phyloP scores from a whole-genome alignment of 2,888 invertebrate genomes.

The Archips crataeganus region DNA sequence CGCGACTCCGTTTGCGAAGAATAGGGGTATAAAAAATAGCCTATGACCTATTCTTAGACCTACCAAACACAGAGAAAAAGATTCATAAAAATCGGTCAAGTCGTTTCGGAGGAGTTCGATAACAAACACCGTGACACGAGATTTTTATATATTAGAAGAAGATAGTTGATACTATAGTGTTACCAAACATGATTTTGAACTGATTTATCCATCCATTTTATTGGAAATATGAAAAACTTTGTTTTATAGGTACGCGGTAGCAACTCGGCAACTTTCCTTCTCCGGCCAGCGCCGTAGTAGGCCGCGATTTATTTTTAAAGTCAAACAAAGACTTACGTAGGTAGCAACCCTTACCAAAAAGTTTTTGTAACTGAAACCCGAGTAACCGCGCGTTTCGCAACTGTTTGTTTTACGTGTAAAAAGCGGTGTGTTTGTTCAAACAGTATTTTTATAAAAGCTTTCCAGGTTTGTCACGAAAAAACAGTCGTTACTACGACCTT shows the following conservation, averaged over 20 bases:
- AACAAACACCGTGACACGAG: too few species aligned
- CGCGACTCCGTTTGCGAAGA: too few species aligned
- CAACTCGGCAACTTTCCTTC: background rate
- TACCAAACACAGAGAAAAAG: too few species aligned
- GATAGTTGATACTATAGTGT: too few species aligned
- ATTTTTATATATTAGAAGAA: too few species aligned
- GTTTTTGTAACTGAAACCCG: slow-evolving; percentile 17
- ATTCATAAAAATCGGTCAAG: too few species aligned
- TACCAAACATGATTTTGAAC: background rate
- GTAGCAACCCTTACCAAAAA: slow-evolving; percentile 19
- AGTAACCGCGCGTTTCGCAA: slow-evolving; percentile 18
- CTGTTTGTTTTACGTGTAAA: slow-evolving; percentile 29
- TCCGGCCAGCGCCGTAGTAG: background rate
- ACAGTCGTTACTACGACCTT: background rate
- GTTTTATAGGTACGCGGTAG: background rate
- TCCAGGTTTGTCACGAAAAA: slow-evolving; percentile 22
- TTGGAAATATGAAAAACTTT: background rate
- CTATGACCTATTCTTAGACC: too few species aligned
- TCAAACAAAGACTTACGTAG: background rate
- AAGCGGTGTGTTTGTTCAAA: slow-evolving; percentile 16
- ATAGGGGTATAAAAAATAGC: too few species aligned
- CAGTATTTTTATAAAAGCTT: slow-evolving; percentile 21
- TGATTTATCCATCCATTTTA: background rate
- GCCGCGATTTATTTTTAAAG: slow-evolving; percentile 2
- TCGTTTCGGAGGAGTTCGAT: too few species aligned